Percentiles rank a stretch among this genome's conserved stretches.
Evolutionary conservation across 2,113 vertebrate genomes (phyloP).

Genomic region (Bubalus kerabau): DNA sequence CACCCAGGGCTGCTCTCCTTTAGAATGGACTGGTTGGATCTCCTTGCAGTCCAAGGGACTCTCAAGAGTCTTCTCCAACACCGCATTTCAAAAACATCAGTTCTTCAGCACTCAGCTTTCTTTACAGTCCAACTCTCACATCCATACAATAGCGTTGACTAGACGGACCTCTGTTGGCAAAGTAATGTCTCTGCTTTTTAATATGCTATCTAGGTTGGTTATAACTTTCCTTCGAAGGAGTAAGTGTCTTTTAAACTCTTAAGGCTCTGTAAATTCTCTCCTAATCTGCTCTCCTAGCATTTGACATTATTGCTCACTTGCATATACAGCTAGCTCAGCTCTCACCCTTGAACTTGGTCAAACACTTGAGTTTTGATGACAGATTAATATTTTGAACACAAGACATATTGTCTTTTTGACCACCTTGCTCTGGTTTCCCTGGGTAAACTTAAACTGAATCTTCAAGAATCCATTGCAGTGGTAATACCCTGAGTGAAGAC

Average conservation of each 20-base stretch:
- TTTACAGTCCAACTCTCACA: too few species aligned
- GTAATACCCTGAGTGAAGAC: background rate
- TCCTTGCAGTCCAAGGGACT: too few species aligned
- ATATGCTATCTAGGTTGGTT: too few species aligned
- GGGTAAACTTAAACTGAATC: background rate
- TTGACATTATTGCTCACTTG: background rate
- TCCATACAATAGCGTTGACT: too few species aligned
- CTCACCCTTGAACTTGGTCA: background rate
- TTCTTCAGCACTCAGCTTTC: too few species aligned
- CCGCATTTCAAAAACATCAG: too few species aligned
- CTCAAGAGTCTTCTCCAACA: too few species aligned
- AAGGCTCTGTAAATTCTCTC: background rate
- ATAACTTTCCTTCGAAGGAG: too few species aligned
- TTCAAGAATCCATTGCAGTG: background rate
- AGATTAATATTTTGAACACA: background rate
- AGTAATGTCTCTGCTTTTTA: too few species aligned
- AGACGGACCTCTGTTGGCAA: too few species aligned
- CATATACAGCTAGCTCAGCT: background rate
- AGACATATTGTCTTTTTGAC: background rate
- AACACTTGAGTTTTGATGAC: background rate
- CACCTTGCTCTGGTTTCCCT: background rate
- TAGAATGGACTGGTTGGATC: too few species aligned
- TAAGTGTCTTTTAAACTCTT: background rate
- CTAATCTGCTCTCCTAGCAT: background rate
- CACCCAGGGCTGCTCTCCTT: too few species aligned